phyloP scores from a whole-genome alignment of 2,113 vertebrate species.

The Ursus arctos region DNA sequence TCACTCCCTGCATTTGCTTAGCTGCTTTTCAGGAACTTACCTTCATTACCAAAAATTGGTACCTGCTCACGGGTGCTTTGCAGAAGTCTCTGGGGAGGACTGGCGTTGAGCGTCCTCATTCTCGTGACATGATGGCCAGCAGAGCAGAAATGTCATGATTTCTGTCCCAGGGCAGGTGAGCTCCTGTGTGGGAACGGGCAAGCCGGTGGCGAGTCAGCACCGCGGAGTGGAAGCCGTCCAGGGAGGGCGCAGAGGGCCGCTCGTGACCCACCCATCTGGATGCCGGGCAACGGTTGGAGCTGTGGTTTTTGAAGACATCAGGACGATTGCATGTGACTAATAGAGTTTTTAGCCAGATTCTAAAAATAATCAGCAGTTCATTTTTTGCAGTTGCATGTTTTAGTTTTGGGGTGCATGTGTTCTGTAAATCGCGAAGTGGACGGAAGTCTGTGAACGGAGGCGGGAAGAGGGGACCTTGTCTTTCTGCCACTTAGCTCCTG shows the following conservation, averaged over 20 bases:
- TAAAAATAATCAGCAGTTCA: neutral
- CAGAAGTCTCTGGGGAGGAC: rapidly evolving
- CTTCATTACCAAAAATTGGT: neutral
- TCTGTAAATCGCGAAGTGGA: rapidly evolving
- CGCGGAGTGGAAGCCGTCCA: rapidly evolving
- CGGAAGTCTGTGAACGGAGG: neutral
- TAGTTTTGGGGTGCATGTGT: neutral
- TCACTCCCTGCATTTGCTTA: neutral
- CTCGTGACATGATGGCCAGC: rapidly evolving
- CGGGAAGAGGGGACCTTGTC: neutral
- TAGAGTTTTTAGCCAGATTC: neutral
- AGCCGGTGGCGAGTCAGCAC: rapidly evolving
- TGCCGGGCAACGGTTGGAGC: rapidly evolving
- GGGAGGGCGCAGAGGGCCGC: rapidly evolving
- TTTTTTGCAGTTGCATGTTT: neutral
- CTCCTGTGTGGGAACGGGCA: rapidly evolving
- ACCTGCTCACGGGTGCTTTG: too few species aligned
- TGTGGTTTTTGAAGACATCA: neutral
- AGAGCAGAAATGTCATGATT: rapidly evolving
- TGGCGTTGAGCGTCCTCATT: rapidly evolving
- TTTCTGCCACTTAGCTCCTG: rapidly evolving
- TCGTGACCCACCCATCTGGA: rapidly evolving
- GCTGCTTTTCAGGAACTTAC: neutral
- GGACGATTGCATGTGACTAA: neutral
- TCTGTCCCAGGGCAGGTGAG: neutral